Base-by-base conservation (phyloP, 2,888 invertebrate genomes). In the Abscondita cerata region DNA sequence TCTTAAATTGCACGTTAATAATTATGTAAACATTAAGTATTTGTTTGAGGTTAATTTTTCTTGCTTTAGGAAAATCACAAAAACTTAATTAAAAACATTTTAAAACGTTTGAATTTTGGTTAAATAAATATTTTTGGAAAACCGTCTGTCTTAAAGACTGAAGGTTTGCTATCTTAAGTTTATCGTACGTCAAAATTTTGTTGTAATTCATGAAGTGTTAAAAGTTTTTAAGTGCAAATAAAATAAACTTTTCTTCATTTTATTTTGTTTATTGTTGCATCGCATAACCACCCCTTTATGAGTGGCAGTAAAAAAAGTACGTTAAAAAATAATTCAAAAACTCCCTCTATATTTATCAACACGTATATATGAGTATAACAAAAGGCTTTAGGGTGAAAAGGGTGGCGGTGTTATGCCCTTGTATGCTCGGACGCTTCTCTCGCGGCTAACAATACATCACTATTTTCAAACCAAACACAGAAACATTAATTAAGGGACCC, bases 401-500 rank as follows among this genome's bases (percentile, higher is more conserved):
- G 71, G 70, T 44, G 44, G 69, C 62, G 68, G 71, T 64, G 68
- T 72, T 74, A 76, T 75, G 73, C 73, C 75, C 71, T 73, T 72
- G 71, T 73, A 71, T 75, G 77, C 70, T 73, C 73, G 73, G 73
- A 77, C 76, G 77, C 77, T 71, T 75, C 70, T 75, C 77, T 73
- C 68, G 70, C 65, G 73, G 76, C 75, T 69, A 69, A 71, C 74
- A 72, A 75, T 75, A 75, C 73, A 68, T 72, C 70, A 71, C 73
- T 80, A 79, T 80, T 80, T 80, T 80, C 76, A 79, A 73, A 76
- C 74, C 76, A 80, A 80, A 80, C 80, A 80, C 75, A 76, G 77
- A 78, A 78, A 78, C 76, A 78, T 80, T 80, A 80, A 80, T 80
- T 80, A 80, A 80, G 78, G 75, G 78, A 76, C 76, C 77, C 78